A percentile compares a stretch with the other conserved stretches of the same genome.
Evolutionary conservation across 2,797 vertebrate genomes (phyloP).

Genomic region (Allobates femoralis): DNA sequence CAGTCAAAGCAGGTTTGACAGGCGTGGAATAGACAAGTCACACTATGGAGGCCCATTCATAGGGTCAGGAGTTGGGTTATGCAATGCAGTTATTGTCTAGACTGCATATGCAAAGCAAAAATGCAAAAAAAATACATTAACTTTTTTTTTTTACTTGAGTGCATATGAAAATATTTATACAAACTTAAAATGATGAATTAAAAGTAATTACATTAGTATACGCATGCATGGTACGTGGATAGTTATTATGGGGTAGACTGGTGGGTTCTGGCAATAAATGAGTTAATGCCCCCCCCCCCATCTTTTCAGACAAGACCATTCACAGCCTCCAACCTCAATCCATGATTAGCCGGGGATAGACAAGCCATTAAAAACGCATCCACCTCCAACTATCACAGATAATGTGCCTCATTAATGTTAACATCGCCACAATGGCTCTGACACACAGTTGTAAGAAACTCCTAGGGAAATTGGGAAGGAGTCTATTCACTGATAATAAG

Average conservation of each 20-base stretch:
- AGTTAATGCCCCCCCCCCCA: slow-evolving; percentile 56
- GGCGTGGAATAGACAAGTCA: slow-evolving; percentile 5
- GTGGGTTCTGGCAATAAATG: not conserved
- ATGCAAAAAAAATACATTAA: not conserved
- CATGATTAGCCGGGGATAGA: slow-evolving; percentile 76
- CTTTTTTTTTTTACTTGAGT: no score
- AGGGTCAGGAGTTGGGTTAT: slow-evolving; percentile 5
- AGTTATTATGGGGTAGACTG: not conserved
- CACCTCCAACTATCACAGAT: slow-evolving; percentile 75
- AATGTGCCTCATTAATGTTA: slow-evolving; percentile 72
- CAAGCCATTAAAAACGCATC: slow-evolving; percentile 77
- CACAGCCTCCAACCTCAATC: slow-evolving; percentile 68
- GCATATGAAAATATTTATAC: no score
- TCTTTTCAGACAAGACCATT: slow-evolving; percentile 60
- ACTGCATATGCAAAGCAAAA: not conserved
- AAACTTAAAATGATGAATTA: no score
- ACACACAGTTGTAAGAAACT: slow-evolving; percentile 72
- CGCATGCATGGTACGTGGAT: not conserved
- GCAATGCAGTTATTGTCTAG: not conserved
- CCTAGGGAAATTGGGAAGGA: slow-evolving; percentile 68
- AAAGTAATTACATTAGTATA: not conserved
- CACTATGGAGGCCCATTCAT: not conserved
- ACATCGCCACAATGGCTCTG: slow-evolving; percentile 74
- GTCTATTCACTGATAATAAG: slow-evolving; percentile 65
- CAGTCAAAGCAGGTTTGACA: slow-evolving; percentile 46